These are phyloP conservation scores for Trinorchestia longiramus DNA, from an alignment of 1,140 invertebrate species.

Conservation along the genomic window DNA sequence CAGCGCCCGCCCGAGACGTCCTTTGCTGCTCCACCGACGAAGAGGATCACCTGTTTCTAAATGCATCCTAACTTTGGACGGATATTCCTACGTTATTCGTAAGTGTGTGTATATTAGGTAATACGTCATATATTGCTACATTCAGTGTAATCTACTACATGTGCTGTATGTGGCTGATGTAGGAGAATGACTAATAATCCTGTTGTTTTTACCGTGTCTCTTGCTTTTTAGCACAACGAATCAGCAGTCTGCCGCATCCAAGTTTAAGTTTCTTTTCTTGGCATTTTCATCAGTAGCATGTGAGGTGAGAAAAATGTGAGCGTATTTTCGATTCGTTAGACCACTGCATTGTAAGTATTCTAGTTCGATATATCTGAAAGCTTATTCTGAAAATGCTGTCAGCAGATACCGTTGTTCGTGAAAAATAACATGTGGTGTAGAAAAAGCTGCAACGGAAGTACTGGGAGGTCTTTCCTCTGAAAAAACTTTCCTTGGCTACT, in stretches of 20 bases:
- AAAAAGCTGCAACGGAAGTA: not conserved
- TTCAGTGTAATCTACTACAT: too few relatives aligned
- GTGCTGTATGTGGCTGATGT: too few relatives aligned
- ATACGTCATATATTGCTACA: too few relatives aligned
- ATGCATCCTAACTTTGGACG: constrained; percentile 56
- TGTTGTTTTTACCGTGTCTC: not conserved
- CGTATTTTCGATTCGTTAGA: not conserved
- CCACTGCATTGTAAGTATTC: not conserved
- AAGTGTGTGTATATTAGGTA: not conserved
- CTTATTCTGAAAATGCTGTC: not conserved
- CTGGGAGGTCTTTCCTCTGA: not conserved
- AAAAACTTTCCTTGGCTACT: not conserved
- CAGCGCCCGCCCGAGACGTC: constrained; percentile 4
- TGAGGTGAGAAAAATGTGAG: not conserved
- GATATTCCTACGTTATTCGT: constrained; percentile 56
- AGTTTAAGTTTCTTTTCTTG: not conserved
- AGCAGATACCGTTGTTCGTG: not conserved
- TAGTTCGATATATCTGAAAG: not conserved
- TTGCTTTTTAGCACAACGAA: not conserved
- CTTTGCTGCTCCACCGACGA: constrained; percentile 25
- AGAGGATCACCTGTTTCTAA: constrained; percentile 54
- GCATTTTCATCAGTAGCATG: not conserved
- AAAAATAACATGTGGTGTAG: too few relatives aligned
- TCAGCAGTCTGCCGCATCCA: not conserved
- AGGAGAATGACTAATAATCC: not conserved